phyloP scores from a whole-genome alignment of 2,888 invertebrate genomes.

The Lysandra bellargus region DNA sequence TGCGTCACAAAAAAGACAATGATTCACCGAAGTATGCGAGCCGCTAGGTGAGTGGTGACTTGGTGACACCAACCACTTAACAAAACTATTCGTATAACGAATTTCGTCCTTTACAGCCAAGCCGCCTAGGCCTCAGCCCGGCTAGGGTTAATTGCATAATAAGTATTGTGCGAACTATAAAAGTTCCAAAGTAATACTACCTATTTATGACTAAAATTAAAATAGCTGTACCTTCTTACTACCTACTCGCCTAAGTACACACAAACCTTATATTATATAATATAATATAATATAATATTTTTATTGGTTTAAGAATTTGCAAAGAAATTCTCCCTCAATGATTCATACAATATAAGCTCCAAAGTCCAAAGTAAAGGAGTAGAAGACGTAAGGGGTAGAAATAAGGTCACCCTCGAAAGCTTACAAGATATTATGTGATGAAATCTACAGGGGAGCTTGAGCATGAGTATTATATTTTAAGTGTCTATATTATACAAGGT shows the following conservation, averaged over 20 bases:
- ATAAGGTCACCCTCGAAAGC: not conserved
- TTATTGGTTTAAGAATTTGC: not conserved
- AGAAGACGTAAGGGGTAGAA: not conserved
- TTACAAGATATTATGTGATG: not conserved
- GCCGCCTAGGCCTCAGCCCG: not conserved
- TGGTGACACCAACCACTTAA: conserved; percentile 12
- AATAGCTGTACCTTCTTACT: too few relatives aligned
- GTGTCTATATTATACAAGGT: too few relatives aligned
- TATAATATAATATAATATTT: too few relatives aligned
- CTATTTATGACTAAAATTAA: not conserved
- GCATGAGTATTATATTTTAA: not conserved
- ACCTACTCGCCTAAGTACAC: too few relatives aligned
- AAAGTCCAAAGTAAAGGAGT: not conserved
- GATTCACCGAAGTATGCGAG: conserved; percentile 4
- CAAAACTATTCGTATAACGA: not conserved
- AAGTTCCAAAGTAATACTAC: not conserved
- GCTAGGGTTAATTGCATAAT: not conserved
- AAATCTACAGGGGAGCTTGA: not conserved
- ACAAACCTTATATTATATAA: too few relatives aligned
- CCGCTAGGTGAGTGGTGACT: not conserved
- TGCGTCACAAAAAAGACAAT: conserved; percentile 16
- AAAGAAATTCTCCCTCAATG: not conserved
- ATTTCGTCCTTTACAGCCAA: not conserved
- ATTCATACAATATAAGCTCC: not conserved
- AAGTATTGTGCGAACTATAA: not conserved